A percentile compares a stretch with the other conserved stretches of the same genome.
Evolutionary conservation across 2,113 vertebrate species (phyloP).

Genomic region (Ploceus nigricollis): DNA sequence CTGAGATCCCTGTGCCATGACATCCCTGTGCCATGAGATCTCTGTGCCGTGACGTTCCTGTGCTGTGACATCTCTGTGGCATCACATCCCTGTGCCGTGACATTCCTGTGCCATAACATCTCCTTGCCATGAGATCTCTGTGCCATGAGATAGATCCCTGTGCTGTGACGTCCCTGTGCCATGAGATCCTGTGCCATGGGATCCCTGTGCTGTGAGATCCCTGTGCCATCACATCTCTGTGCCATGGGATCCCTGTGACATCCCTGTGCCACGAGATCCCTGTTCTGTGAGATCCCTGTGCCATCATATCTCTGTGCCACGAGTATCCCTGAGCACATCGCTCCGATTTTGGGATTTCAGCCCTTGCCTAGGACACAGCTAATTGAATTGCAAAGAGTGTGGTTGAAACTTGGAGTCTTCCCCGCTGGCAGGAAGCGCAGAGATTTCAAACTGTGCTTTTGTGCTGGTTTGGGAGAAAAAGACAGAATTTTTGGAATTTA

Average conservation of each 20-base stretch:
- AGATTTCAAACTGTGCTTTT: conserved; percentile 26
- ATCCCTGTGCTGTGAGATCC: accelerated
- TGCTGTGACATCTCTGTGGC: too few species aligned
- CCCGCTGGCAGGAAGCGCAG: conserved; percentile 7
- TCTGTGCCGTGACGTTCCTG: too few species aligned
- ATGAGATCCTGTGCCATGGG: accelerated
- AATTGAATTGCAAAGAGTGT: conserved; percentile 34
- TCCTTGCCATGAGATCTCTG: neutral
- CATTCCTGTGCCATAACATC: accelerated
- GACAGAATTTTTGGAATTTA: neutral
- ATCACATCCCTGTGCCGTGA: neutral
- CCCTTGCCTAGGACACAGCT: neutral
- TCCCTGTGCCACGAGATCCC: accelerated
- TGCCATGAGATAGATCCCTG: accelerated
- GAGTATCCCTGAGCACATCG: neutral
- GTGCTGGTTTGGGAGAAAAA: conserved; percentile 4
- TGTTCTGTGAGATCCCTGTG: accelerated
- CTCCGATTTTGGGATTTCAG: neutral
- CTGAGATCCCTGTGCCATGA: accelerated
- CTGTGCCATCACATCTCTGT: neutral
- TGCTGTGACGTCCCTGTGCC: neutral
- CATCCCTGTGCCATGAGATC: accelerated
- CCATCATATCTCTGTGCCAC: accelerated
- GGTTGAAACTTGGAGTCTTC: conserved; percentile 34
- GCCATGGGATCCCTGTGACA: accelerated